These are phyloP conservation scores for Rallus limicola DNA, from an alignment of 2,113 vertebrate species.

Conservation along the genomic window DNA sequence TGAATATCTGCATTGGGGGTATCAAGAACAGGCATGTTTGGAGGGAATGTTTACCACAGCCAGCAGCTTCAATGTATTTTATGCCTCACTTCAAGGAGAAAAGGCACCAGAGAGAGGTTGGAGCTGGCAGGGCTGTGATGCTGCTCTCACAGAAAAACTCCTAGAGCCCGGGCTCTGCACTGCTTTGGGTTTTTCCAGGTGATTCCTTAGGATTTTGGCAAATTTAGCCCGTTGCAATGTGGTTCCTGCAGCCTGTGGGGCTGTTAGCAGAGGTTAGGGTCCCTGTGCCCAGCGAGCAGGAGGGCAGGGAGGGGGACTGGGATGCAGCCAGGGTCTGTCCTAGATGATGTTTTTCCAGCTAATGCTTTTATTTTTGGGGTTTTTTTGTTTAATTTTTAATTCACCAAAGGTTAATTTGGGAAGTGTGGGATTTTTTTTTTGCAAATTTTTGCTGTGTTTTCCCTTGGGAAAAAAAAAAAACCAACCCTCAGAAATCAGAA, in stretches of 20 bases:
- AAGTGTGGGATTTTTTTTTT: background rate
- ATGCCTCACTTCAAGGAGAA: slow-evolving; percentile 17
- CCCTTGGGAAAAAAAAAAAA: background rate
- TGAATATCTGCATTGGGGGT: slow-evolving; percentile 14
- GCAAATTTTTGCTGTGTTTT: background rate
- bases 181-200: background rate
- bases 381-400: background rate
- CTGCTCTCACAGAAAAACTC: background rate
- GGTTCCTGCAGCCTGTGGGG: background rate
- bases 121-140: background rate
- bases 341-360: background rate
- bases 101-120: background rate
- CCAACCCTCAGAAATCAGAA: background rate
- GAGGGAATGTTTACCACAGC: slow-evolving; percentile 11
- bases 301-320: background rate
- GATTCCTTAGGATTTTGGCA: background rate
- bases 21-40: slow-evolving; percentile 53
- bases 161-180: background rate
- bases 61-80: slow-evolving; percentile 19
- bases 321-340: background rate
- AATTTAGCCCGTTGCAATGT: background rate
- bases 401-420: background rate
- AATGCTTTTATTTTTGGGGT: background rate
- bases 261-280: background rate
- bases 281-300: background rate